Conservation (phyloP, 2,888 invertebrate species). For the Fragum sueziense region DNA sequence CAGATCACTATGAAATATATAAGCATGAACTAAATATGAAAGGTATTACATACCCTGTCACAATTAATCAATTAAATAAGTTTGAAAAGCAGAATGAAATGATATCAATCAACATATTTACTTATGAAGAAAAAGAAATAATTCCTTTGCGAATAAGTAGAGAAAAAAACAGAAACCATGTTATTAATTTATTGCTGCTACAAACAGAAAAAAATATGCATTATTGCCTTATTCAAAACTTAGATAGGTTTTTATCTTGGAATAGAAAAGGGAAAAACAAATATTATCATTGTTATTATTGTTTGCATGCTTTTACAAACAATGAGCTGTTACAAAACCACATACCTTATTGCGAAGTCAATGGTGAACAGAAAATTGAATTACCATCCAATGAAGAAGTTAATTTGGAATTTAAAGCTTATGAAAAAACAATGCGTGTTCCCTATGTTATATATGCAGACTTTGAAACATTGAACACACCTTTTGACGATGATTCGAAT, state of each 20-base stretch:
- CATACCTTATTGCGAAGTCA: conserved; percentile 38
- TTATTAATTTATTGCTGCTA: conserved; percentile 29
- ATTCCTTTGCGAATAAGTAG: conserved; percentile 18
- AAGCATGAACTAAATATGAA: conserved; percentile 38
- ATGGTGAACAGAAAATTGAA: conserved; percentile 44
- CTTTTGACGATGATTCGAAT: conserved; percentile 13
- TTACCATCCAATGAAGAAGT: conserved; percentile 37
- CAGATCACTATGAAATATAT: conserved; percentile 33
- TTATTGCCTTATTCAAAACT: conserved; percentile 38
- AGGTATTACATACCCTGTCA: conserved; percentile 31
- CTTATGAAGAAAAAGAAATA: conserved; percentile 18
- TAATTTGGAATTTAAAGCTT: conserved; percentile 45
- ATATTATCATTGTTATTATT: conserved; percentile 32
- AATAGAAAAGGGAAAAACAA: neutral
- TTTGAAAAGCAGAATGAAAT: conserved; percentile 50
- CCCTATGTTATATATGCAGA: conserved; percentile 55
- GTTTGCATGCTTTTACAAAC: conserved; percentile 40
- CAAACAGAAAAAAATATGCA: conserved; percentile 35
- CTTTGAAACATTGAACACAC: conserved; percentile 49
- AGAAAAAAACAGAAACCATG: neutral
- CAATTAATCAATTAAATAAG: conserved; percentile 40
- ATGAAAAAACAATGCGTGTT: conserved; percentile 42
- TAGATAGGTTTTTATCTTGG: conserved; percentile 32
- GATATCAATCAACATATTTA: conserved; percentile 45
- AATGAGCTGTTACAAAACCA: conserved; percentile 34